Base-by-base conservation (phyloP, 2,113 vertebrate species). In the Catharus bicknelli region DNA sequence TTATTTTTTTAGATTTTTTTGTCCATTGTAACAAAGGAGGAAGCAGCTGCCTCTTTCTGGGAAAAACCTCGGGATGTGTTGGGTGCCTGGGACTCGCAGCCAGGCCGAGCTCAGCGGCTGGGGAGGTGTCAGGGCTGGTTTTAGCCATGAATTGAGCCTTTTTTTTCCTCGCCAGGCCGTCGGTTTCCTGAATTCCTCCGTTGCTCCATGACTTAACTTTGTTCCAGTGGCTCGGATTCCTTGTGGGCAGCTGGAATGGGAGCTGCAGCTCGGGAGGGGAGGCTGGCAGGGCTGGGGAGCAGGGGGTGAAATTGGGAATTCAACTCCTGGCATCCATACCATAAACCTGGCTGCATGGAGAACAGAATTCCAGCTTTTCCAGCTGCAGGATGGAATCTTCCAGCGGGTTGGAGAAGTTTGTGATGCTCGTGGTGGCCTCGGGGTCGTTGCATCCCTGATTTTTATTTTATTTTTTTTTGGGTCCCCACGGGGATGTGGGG, bases 31-130 rank as follows among this genome's bases (percentile, higher is more conserved):
- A 59, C 34, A 34, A 7, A 7, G 34, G 83, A 80, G 16, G 89
- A 42, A 83, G 48, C 93, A 94, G 87, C 89, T 95, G 94, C 25
- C 12, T 75, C 53, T 51, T 80, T 34, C 50, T 75, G 91, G 69
- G 86, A 68, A 67, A 86, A 80, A 13, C 51, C 66, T 12, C 32
- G 43, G 64, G 73, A 66, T 77, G 6, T 62, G 70, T 5, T 53
- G 91, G 93, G 84, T 40, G 73, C 73, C 57, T 70, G 1, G 43
- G 59, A 36, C 40, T 36, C 0, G 61, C 73, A 53, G 54, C 76
- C 62, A 30, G 34, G 48, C 83, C 79, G 7, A 26, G 79, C 32
- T 66, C 19, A 3, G 4, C 16, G 27, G 61, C 90, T 80, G n/a
- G 2, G 69, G 90, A 86, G 93, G 81, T 74, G 75, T 73, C 84